These are phyloP conservation scores for Artemisiospiza belli DNA, from an alignment of 2,113 vertebrate species.

Conservation along the genomic window DNA sequence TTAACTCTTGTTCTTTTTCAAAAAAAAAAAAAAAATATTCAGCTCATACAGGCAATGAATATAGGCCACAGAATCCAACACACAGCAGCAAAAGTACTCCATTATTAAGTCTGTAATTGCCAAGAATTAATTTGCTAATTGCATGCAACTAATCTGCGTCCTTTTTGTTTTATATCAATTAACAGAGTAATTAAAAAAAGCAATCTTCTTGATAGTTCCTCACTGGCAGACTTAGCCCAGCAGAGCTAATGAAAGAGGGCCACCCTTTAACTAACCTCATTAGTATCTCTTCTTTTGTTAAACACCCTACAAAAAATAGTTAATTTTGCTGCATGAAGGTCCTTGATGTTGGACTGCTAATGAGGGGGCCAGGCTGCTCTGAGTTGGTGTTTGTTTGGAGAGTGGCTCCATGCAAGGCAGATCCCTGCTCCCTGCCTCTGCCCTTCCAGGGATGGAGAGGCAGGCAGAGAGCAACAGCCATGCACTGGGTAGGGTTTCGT, in stretches of 20 bases:
- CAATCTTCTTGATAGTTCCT: conserved; percentile 68
- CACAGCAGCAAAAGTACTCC: conserved; percentile 76
- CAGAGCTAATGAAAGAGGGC: conserved; percentile 67
- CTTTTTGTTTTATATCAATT: conserved; percentile 96
- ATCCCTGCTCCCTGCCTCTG: not conserved
- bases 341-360: conserved; percentile 59
- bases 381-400: conserved; percentile 12
- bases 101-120: conserved; percentile 89
- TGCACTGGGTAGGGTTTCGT: not conserved
- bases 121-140: conserved; percentile 91
- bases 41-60: conserved; percentile 46
- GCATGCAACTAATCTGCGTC: conserved; percentile 88
- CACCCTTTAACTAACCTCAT: conserved; percentile 67
- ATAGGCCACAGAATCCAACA: conserved; percentile 68
- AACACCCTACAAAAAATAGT: conserved; percentile 65
- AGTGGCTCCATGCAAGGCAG: not conserved
- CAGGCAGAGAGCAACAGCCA: not conserved
- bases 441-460: not conserved
- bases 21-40: conserved; percentile 1
- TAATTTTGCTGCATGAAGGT: conserved; percentile 60
- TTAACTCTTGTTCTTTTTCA: conserved; percentile 30
- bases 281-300: conserved; percentile 61
- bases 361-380: conserved; percentile 19
- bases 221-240: conserved; percentile 63
- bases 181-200: conserved; percentile 92